These are phyloP conservation scores for Riparia riparia DNA, from an alignment of 2,113 vertebrate genomes.

Conservation along the genomic window DNA sequence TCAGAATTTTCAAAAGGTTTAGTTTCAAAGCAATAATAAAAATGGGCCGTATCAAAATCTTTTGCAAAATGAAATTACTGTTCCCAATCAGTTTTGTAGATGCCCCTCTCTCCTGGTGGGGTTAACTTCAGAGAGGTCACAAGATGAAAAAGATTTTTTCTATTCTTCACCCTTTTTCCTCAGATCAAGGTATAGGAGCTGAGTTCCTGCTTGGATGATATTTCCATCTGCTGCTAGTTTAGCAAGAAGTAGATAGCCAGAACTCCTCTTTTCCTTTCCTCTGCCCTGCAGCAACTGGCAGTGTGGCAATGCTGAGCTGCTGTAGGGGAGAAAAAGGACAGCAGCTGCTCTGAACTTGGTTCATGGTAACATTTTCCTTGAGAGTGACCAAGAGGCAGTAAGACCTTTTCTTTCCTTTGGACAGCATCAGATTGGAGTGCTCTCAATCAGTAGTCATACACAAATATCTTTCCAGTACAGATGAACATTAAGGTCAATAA, in stretches of 20 bases:
- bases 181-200: neutral
- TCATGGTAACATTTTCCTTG: neutral
- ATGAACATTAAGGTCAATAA: neutral
- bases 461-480: neutral
- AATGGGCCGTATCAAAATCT: neutral
- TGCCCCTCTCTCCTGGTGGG: neutral
- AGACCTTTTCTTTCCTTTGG: neutral
- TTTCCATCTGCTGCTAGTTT: neutral
- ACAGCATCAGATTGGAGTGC: neutral
- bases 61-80: neutral
- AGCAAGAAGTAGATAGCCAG: neutral
- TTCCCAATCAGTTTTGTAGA: neutral
- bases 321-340: neutral
- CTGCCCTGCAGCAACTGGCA: neutral
- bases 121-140: neutral
- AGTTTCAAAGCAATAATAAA: neutral
- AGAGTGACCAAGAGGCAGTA: neutral
- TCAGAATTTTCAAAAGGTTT: neutral
- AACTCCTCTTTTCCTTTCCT: neutral
- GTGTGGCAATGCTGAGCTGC: neutral
- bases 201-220: neutral
- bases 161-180: neutral
- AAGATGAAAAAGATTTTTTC: neutral
- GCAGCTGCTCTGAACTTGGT: neutral
- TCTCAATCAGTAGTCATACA: neutral